Conservation (phyloP, 1,140 invertebrate species). For the Tribolium madens region DNA sequence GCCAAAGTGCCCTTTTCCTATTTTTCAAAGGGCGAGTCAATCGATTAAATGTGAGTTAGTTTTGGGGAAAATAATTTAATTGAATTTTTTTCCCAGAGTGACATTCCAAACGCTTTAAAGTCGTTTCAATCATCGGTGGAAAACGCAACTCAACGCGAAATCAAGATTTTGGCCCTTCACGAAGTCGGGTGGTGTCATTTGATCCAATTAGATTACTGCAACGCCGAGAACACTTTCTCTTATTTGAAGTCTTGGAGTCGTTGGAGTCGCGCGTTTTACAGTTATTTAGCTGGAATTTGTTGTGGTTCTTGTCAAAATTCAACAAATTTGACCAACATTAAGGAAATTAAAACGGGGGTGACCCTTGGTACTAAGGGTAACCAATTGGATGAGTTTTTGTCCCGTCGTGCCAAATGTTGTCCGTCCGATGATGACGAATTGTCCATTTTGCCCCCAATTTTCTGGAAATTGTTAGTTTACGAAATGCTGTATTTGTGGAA, state of each 20-base stretch:
- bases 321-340: conserved; percentile 1
- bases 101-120: conserved; percentile 72
- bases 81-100: conserved; percentile 70
- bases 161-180: conserved; percentile 76
- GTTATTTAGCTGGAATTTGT: conserved; percentile 71
- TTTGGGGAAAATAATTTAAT: no score
- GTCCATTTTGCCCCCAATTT: conserved; percentile 57
- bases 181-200: conserved; percentile 81
- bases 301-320: conserved; percentile 56
- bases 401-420: conserved; percentile 54
- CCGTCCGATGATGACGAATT: conserved; percentile 46
- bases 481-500: conserved; percentile 83
- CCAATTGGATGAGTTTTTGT: conserved; percentile 61
- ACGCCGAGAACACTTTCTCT: conserved; percentile 71
- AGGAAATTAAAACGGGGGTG: conserved; percentile 32
- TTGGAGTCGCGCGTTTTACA: conserved; percentile 80
- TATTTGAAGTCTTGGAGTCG: conserved; percentile 73
- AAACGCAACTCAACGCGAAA: conserved; percentile 74
- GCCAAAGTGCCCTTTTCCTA: conserved; percentile 76
- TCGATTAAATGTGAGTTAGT: conserved; percentile 76
- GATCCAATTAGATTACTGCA: conserved; percentile 73
- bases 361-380: conserved; percentile 49
- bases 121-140: conserved; percentile 73
- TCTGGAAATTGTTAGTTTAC: conserved; percentile 74
- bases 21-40: conserved; percentile 78